Conservation (phyloP, 2,113 vertebrate species). For the Callipepla squamata region DNA sequence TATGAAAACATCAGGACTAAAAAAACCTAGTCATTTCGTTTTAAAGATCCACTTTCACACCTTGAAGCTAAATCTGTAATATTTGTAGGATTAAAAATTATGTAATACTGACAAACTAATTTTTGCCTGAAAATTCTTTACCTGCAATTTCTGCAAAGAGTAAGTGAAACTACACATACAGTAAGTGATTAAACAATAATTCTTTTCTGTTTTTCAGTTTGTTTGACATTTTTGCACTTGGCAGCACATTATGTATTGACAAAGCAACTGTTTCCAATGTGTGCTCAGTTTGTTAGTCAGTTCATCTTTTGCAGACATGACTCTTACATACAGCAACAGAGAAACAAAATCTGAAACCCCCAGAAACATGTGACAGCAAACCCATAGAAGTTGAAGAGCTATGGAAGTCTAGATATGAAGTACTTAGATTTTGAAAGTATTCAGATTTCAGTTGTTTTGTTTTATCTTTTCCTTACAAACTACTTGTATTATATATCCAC, state of each 20-base stretch:
- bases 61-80: neutral
- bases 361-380: neutral
- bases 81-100: neutral
- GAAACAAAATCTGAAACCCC: neutral
- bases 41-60: neutral
- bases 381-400: neutral
- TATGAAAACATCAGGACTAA: neutral
- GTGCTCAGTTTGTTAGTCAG: slow-evolving; percentile 34
- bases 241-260: slow-evolving; percentile 25
- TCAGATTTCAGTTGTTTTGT: neutral
- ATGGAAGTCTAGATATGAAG: neutral
- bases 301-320: slow-evolving; percentile 28
- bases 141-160: neutral
- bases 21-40: neutral
- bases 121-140: neutral
- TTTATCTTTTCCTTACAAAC: neutral
- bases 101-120: neutral
- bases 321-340: neutral
- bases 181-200: neutral
- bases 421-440: neutral
- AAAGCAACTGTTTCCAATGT: slow-evolving; percentile 12
- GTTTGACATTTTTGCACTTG: slow-evolving; percentile 24
- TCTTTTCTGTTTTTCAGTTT: neutral
- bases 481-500: neutral
- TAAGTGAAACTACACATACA: neutral